A percentile compares a stretch with the other conserved stretches of the same genome.
These are phyloP conservation scores for Trichogramma dendrolimi DNA, from an alignment of 2,888 invertebrate genomes.

Conservation along the genomic window DNA sequence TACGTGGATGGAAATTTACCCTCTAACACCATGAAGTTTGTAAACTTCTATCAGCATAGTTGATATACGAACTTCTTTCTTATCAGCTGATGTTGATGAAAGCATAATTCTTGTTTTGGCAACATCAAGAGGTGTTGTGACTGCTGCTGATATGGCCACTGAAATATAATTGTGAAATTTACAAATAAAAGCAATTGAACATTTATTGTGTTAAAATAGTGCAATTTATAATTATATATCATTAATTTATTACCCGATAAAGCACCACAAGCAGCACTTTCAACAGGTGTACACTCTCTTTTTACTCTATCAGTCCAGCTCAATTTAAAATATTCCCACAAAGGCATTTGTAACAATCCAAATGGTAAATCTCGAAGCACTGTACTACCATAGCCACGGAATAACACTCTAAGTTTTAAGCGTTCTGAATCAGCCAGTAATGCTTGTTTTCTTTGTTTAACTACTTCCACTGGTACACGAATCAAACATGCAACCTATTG, in stretches of 20 bases:
- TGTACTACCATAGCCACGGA: conserved; percentile 76
- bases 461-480: conserved; percentile 92
- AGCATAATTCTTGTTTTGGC: conserved; percentile 97
- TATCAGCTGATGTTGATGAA: conserved; percentile 59
- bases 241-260: conserved; percentile 62
- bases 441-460: conserved; percentile 91
- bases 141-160: conserved; percentile 77
- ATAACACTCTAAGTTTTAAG: conserved; percentile 54
- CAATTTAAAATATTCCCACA: conserved; percentile 88
- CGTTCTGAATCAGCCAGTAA: conserved; percentile 49
- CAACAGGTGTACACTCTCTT: conserved; percentile 57
- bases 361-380: conserved; percentile 85
- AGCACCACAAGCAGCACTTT: conserved; percentile 84
- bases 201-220: background rate
- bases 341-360: conserved; percentile 89
- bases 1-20: conserved; percentile 53
- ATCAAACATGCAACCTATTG: conserved; percentile 81
- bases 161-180: conserved; percentile 29
- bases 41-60: conserved; percentile 61
- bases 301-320: conserved; percentile 50
- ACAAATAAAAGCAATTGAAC: conserved; percentile 4
- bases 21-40: conserved; percentile 63
- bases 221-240: background rate
- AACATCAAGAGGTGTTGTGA: conserved; percentile 94
- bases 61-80: conserved; percentile 52